Conservation (phyloP, 2,797 vertebrate species). For the Taeniopygia guttata region DNA sequence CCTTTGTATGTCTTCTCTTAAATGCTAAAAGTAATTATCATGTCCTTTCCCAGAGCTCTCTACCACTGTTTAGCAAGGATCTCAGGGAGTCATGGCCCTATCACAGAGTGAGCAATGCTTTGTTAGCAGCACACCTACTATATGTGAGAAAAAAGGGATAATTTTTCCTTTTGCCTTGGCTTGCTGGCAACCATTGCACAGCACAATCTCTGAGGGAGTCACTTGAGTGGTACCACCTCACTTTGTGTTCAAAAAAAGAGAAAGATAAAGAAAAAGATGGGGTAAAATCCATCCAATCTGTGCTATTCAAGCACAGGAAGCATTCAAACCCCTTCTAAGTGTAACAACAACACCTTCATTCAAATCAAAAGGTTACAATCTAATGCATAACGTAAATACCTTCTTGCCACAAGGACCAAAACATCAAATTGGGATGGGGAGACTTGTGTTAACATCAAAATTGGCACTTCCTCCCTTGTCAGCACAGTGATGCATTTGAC, state of each 20-base stretch:
- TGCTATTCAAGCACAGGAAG: not conserved
- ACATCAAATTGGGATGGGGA: not conserved
- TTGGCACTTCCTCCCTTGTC: not conserved
- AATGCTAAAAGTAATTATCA: conserved; percentile 11
- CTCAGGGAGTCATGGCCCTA: not conserved
- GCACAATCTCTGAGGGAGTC: not conserved
- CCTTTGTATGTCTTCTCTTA: not conserved
- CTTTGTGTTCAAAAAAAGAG: not conserved
- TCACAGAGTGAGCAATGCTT: not conserved
- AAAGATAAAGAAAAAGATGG: not conserved
- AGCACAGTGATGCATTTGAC: not conserved
- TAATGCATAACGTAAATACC: not conserved
- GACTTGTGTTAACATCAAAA: not conserved
- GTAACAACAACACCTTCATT: not conserved
- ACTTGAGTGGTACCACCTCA: not conserved
- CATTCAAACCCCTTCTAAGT: not conserved
- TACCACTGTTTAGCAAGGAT: not conserved
- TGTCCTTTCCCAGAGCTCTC: not conserved
- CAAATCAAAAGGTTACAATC: not conserved
- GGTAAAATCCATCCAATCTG: not conserved
- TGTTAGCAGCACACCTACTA: not conserved
- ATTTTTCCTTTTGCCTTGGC: not conserved
- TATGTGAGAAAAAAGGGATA: not conserved
- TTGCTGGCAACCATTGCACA: not conserved
- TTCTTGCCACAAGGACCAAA: not conserved